Conservation (phyloP, 2,797 vertebrate species). For the Typhlichthys subterraneus region DNA sequence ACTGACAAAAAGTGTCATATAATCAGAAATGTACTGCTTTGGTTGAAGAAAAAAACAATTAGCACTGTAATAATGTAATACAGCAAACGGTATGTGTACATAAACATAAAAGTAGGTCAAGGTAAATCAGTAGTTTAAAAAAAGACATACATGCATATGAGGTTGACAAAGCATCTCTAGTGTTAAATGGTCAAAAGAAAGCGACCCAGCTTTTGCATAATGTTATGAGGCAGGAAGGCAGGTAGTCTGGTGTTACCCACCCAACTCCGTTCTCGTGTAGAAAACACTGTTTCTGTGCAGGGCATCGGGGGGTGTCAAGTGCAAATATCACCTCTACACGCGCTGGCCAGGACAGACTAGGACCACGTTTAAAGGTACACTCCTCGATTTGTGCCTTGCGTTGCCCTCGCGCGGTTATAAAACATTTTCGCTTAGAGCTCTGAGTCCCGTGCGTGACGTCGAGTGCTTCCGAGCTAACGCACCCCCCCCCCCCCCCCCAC, state of each 20-base stretch:
- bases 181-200: constrained; percentile 26
- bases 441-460: too few relatives aligned
- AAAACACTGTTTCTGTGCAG: constrained; percentile 43
- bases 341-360: constrained; percentile 42
- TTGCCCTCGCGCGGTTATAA: too few relatives aligned
- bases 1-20: constrained; percentile 1
- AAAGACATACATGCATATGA: constrained; percentile 19
- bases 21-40: constrained; percentile 59
- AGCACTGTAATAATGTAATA: constrained; percentile 32
- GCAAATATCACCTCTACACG: constrained; percentile 64
- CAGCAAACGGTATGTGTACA: constrained; percentile 41
- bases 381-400: too few relatives aligned
- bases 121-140: constrained; percentile 29
- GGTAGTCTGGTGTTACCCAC: constrained; percentile 60
- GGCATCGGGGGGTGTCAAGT: constrained; percentile 65
- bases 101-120: constrained; percentile 26
- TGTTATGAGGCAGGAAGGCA: constrained; percentile 68
- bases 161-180: constrained; percentile 11
- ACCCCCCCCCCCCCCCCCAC: too few relatives aligned
- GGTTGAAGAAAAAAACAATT: constrained; percentile 54
- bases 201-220: constrained; percentile 74
- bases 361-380: constrained; percentile 17
- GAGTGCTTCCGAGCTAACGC: too few relatives aligned
- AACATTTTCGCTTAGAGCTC: too few relatives aligned
- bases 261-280: constrained; percentile 25